Evolutionary conservation across 2,113 vertebrate genomes (phyloP).

Genomic region (Gallinago media): DNA sequence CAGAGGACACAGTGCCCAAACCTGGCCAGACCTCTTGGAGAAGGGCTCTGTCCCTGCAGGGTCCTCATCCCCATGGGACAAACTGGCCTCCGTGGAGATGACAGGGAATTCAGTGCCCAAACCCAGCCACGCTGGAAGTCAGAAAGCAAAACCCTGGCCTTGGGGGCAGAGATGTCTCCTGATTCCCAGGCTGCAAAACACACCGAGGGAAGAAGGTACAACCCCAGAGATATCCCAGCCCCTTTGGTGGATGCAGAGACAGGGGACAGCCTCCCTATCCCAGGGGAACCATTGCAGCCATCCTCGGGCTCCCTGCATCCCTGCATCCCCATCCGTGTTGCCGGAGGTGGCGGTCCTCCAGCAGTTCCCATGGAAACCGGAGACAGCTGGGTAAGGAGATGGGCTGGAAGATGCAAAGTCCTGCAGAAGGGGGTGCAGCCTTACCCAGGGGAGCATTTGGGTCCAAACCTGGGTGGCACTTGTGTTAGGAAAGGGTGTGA

Average conservation of each 20-base stretch:
- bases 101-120: background rate
- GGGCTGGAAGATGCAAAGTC: background rate
- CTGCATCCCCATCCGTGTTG: background rate
- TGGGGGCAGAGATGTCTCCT: background rate
- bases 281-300: background rate
- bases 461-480: background rate
- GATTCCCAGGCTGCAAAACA: background rate
- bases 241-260: background rate
- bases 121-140: background rate
- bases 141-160: background rate
- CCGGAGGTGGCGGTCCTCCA: background rate
- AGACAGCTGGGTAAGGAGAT: background rate
- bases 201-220: background rate
- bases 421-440: background rate
- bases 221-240: background rate
- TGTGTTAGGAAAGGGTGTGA: background rate
- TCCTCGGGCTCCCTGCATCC: background rate
- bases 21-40: background rate
- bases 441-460: background rate
- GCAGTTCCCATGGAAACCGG: constrained; percentile 51
- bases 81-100: background rate
- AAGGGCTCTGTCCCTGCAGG: background rate
- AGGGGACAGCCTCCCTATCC: background rate
- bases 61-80: background rate
- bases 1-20: background rate